Conservation (phyloP, 2,888 invertebrate genomes). For the Oscheius sp. region DNA sequence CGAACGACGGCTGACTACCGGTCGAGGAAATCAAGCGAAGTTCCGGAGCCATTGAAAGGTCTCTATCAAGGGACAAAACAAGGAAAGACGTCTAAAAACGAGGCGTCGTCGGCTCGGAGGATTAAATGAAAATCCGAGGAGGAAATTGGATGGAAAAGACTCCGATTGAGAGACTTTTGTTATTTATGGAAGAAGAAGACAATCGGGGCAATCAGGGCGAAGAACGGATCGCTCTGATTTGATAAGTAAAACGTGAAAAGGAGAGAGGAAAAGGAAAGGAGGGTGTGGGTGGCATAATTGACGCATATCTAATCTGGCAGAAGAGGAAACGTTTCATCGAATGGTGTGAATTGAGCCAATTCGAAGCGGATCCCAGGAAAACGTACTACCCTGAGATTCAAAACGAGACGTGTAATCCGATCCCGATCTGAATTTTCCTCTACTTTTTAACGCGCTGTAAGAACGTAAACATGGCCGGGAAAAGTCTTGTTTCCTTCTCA, state of each 20-base stretch:
- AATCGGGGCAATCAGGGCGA: no score
- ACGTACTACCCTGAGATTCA: not conserved
- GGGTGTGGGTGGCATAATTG: not conserved
- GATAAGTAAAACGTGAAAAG: not conserved
- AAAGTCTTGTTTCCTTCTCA: not conserved
- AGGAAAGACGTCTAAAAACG: no score
- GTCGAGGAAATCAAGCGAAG: no score
- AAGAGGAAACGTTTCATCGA: not conserved
- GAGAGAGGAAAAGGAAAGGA: not conserved
- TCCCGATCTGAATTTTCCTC: not conserved
- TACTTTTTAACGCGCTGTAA: conserved; percentile 12
- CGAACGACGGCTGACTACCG: no score
- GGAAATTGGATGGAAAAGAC: no score
- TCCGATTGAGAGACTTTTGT: no score
- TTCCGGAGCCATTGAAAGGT: no score
- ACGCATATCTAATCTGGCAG: not conserved
- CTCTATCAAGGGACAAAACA: no score
- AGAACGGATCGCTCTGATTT: no score
- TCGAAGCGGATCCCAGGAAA: not conserved
- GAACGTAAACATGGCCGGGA: not conserved
- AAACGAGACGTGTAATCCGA: conserved; percentile 1
- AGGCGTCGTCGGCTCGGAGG: no score
- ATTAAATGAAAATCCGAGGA: no score
- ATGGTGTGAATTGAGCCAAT: not conserved
- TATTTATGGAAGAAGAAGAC: no score